Base-by-base conservation (phyloP, 92 coral and sea anemone genomes). In the Montipora capitata region DNA sequence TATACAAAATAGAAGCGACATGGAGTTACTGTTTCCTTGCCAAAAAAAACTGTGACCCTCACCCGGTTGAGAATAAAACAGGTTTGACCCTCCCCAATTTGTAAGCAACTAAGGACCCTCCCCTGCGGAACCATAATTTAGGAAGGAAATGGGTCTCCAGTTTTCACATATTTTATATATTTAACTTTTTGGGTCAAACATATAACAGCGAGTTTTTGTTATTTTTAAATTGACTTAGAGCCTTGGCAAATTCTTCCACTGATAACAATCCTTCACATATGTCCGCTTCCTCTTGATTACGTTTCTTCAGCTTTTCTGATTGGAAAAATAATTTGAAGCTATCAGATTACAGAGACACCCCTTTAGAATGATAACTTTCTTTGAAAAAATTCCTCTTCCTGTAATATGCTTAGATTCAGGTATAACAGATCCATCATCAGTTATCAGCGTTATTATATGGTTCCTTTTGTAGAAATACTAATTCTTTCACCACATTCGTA, bases 401-500 rank as follows among this genome's bases (percentile, higher is more conserved):
- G 56, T 3, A 43, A 71, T 71, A 42, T 43, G n/a, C n/a, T 71
- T 64, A 11, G 69, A 11, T 1, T 5, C 69, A 2, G 0, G 67
- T 2, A 14, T 51, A 1, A 70, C 10, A 41, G 75, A 70, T 3
- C 54, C 75, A 43, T 72, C 58, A 15, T 72, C 3, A 1, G 43
- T 72, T 72, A 5, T 15, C 16, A 72, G 7, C 10, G 59, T n/a
- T 13, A 18, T 72, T 72, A 17, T 42, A n/a, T 72, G 58, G 43
- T 72, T 72, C 44, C 6, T 2, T 10, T 72, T 43, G 40, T 15
- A 16, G 4, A 72, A 45, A 11, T 70, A 40, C 49, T 70, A 3
- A 40, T 70, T n/a, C n/a, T n/a, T 14, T 68, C 73, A 35, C 73
- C 73, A 68, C 35, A 68, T 68, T 68, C 73, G 39, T 42, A 70